These are phyloP conservation scores for Ceryle rudis DNA, from an alignment of 2,797 vertebrate species.

Conservation along the genomic window DNA sequence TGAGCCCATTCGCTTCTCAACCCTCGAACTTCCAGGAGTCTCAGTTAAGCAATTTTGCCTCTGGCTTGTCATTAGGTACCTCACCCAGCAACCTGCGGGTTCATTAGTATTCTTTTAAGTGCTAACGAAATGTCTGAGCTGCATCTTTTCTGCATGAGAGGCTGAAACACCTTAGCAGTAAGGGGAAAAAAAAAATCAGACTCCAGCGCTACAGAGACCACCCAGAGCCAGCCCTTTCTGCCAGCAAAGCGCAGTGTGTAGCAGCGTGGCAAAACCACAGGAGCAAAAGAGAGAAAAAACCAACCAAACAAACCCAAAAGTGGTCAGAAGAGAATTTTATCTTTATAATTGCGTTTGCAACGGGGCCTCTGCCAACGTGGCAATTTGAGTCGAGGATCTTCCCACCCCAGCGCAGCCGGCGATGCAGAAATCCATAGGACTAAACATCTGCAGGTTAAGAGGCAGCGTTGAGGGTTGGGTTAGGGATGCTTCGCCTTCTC, in stretches of 20 bases:
- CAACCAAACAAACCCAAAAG: not conserved
- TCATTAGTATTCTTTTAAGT: slow-evolving; percentile 57
- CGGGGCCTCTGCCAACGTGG: not conserved
- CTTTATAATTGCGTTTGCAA: not conserved
- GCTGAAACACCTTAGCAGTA: slow-evolving; percentile 1
- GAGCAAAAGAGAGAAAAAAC: not conserved
- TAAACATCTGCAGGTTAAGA: not conserved
- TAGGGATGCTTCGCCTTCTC: not conserved
- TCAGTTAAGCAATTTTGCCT: slow-evolving; percentile 18
- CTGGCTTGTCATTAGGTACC: slow-evolving; percentile 41
- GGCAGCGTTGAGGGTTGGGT: rapidly evolving
- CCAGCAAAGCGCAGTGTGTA: not conserved
- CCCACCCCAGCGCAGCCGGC: not conserved
- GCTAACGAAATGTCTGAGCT: not conserved
- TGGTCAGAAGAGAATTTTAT: not conserved
- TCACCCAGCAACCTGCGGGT: slow-evolving; percentile 32
- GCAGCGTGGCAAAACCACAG: not conserved
- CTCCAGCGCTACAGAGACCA: not conserved
- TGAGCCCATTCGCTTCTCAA: not conserved
- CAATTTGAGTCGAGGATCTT: not conserved
- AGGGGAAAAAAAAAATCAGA: not conserved
- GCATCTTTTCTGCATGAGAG: slow-evolving; percentile 53
- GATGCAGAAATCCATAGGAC: not conserved
- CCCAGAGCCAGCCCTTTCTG: slow-evolving; percentile 29
- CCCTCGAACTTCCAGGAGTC: not conserved